A percentile compares a stretch with the other conserved stretches of the same genome.
These are phyloP conservation scores for Eurosta solidaginis DNA, from an alignment of 1,140 invertebrate species.

Conservation along the genomic window DNA sequence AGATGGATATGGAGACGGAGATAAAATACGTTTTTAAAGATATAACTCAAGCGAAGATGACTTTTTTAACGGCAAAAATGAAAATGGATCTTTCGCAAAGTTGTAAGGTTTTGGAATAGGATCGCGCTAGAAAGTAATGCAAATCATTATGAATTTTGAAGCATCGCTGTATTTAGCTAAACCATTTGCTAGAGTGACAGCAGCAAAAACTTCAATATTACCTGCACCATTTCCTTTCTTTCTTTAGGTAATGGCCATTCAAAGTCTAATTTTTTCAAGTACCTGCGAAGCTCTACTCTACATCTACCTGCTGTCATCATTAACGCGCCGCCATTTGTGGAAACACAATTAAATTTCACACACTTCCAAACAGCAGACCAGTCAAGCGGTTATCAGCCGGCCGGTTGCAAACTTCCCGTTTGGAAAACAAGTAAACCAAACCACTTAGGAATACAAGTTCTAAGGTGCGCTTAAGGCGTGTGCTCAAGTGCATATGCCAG, in stretches of 20 bases:
- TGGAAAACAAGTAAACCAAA: slow-evolving; percentile 9
- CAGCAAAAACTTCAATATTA: neutral
- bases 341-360: slow-evolving; percentile 4
- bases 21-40: too few species aligned
- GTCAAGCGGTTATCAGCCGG: slow-evolving; percentile 14
- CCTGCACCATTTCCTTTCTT: neutral
- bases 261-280: neutral
- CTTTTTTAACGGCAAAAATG: too few species aligned
- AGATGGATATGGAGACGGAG: too few species aligned
- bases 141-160: too few species aligned
- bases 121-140: too few species aligned
- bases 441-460: neutral
- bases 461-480: neutral
- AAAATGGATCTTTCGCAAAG: too few species aligned
- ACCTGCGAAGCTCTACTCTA: neutral
- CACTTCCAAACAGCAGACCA: neutral
- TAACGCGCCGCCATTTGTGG: slow-evolving; percentile 2
- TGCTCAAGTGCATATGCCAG: neutral
- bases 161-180: neutral
- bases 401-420: slow-evolving; percentile 11
- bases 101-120: too few species aligned
- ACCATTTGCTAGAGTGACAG: neutral
- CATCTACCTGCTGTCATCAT: slow-evolving; percentile 19
- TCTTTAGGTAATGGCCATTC: neutral
- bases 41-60: too few species aligned